Evolutionary conservation across 2,797 vertebrate genomes (phyloP).

Genomic region (Nannoperca obscura): DNA sequence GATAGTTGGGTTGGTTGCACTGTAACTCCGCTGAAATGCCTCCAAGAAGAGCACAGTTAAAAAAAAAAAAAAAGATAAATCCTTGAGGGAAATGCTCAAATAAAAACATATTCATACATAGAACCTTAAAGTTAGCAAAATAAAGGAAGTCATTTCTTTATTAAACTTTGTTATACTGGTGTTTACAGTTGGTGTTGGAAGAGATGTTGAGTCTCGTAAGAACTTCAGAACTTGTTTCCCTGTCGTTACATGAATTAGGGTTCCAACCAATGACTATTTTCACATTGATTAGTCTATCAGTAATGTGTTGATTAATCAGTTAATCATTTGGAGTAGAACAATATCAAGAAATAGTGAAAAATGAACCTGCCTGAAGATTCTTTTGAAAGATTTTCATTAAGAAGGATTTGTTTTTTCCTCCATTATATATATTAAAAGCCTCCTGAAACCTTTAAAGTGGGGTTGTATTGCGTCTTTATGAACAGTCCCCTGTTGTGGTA

Average conservation of each 20-base stretch:
- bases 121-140: not conserved
- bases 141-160: not conserved
- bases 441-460: not conserved
- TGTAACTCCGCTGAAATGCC: not conserved
- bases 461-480: not conserved
- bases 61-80: not conserved
- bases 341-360: not conserved
- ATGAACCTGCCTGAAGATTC: not conserved
- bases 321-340: not conserved
- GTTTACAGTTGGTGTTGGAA: not conserved
- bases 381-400: not conserved
- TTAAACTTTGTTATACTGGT: not conserved
- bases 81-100: not conserved
- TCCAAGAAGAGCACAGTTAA: not conserved
- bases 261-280: not conserved
- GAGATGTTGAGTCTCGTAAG: not conserved
- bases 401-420: not conserved
- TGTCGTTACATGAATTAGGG: not conserved
- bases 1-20: constrained; percentile 42
- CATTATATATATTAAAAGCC: not conserved
- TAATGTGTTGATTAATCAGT: not conserved
- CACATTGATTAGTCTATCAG: not conserved
- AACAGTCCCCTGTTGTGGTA: not conserved
- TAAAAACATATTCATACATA: constrained; percentile 10
- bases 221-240: no score